These are phyloP conservation scores for Nymphalis polychloros DNA, from an alignment of 2,888 invertebrate genomes.

Conservation along the genomic window DNA sequence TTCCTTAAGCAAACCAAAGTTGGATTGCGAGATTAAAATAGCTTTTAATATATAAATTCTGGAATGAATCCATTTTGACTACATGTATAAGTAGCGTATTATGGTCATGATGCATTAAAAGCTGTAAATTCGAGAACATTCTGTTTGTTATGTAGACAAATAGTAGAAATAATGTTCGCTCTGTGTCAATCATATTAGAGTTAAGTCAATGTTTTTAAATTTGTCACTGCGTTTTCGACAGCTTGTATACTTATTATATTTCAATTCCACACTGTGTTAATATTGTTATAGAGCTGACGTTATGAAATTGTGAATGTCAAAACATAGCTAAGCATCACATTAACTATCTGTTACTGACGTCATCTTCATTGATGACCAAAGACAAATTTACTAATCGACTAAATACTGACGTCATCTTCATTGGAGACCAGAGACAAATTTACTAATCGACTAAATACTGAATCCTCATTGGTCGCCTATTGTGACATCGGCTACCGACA, in stretches of 20 bases:
- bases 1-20: neutral
- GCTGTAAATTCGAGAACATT: neutral
- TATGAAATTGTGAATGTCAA: neutral
- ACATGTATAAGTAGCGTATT: neutral
- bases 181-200: no score
- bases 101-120: neutral
- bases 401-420: no score
- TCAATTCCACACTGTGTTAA: neutral
- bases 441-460: no score
- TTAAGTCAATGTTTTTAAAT: no score
- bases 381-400: no score
- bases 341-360: no score
- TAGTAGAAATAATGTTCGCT: neutral
- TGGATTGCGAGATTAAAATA: neutral
- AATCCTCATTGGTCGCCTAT: no score
- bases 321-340: neutral
- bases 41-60: neutral
- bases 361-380: no score
- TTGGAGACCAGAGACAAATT: no score
- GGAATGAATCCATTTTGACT: neutral
- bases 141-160: neutral
- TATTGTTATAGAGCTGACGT: neutral
- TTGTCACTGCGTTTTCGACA: neutral
- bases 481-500: no score
- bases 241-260: constrained; percentile 2